Evolutionary conservation across 2,113 vertebrate genomes (phyloP).

Genomic region (Cinclus mexicanus): DNA sequence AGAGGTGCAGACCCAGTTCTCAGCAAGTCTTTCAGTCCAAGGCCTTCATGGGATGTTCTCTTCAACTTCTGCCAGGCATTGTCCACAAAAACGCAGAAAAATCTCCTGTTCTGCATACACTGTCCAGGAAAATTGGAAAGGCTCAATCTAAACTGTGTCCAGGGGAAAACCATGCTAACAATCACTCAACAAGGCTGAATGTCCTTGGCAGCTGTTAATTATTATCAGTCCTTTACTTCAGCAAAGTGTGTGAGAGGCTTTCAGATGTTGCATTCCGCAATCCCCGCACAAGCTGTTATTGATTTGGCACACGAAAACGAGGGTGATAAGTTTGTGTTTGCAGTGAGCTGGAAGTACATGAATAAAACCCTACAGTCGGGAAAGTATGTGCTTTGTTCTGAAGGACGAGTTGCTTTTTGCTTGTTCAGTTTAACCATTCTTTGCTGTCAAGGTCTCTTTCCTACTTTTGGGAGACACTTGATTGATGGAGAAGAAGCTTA

Average conservation of each 20-base stretch:
- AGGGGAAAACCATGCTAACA: slow-evolving; percentile 25
- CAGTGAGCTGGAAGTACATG: slow-evolving; percentile 32
- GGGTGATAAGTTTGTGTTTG: slow-evolving; percentile 44
- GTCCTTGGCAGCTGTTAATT: slow-evolving; percentile 60
- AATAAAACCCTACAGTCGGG: neutral
- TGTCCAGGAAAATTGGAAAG: slow-evolving; percentile 23
- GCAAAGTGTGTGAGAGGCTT: slow-evolving; percentile 11
- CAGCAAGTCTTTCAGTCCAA: neutral
- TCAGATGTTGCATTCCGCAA: slow-evolving; percentile 3
- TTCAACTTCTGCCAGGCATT: neutral
- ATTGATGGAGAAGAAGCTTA: neutral
- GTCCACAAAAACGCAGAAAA: neutral
- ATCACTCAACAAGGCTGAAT: slow-evolving; percentile 4
- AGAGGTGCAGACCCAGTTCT: neutral
- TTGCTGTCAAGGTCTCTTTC: neutral
- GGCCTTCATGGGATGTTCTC: neutral
- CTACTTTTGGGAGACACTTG: neutral
- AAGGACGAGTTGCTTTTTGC: neutral
- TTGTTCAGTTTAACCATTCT: neutral
- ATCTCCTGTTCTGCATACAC: neutral
- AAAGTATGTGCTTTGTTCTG: slow-evolving; percentile 11
- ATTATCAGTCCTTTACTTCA: slow-evolving; percentile 39
- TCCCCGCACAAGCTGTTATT: slow-evolving; percentile 20
- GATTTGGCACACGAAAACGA: neutral
- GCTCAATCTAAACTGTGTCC: neutral